Evolutionary conservation across 2,797 vertebrate genomes (phyloP), one percentile per base, ranked within the genome.

Genomic region (Karalla daura): DNA sequence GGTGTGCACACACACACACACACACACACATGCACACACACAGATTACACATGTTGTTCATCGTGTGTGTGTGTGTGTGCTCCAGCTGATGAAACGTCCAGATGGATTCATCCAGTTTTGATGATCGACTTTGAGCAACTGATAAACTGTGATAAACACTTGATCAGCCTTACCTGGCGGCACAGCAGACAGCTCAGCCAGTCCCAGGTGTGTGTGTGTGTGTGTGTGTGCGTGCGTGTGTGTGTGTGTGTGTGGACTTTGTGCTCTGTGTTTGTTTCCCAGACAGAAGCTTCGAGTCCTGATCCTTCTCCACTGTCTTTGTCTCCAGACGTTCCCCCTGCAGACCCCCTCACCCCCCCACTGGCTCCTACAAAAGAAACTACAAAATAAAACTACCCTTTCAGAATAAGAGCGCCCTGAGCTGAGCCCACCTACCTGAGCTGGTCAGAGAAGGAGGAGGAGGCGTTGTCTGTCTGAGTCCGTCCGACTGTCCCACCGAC

Each of bases 401-500:
- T 70, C 40, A 65, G 8, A 64, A 49, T 59, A 33, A 61, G 25
- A 64, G 4, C n/a, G n/a, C n/a, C n/a, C n/a, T n/a, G 30, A 58
- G 25, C 12, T 0, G 6, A 39, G 28, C 1, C 36, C 15, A 18
- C 69, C 14, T 71, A 88, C 84, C 86, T 86, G 67, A 70, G 61
- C 24, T 63, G 76, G 45, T 36, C 46, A 52, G 17, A 56, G 27
- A 36, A 23, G 61, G 50, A n/a, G n/a, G 27, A 15, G 49, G 25
- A 5, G 58, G 46, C 3, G 68, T 35, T 11, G 44, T 70, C 41
- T 54, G 14, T 35, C n/a, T n/a, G n/a, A n/a, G 76, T 63, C 79
- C 14, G 63, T 60, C 76, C 50, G 80, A 61, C 80, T 68, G 76
- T 52, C 75, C 49, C 40, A 69, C 84, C 76, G 76, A 67, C 46